Conservation (phyloP, 2,888 invertebrate species). For the Anthrax anthrax region DNA sequence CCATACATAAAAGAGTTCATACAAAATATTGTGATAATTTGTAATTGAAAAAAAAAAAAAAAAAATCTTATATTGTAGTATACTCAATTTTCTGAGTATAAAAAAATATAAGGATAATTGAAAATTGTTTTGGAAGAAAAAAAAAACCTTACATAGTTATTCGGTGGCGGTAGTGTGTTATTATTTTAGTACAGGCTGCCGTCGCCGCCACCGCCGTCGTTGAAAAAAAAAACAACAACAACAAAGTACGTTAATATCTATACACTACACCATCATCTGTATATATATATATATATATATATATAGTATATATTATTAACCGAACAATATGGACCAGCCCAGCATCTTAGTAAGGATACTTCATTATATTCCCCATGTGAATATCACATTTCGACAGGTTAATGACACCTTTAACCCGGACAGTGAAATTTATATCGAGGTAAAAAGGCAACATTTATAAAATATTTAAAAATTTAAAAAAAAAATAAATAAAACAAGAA, state of each 20-base stretch:
- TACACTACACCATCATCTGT: conserved; percentile 23
- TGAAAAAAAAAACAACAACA: not conserved
- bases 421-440: conserved; percentile 81
- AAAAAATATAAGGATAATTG: no score
- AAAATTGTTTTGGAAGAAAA: no score
- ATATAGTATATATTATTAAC: not conserved
- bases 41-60: no score
- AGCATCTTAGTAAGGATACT: conserved; percentile 74
- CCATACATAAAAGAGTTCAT: no score
- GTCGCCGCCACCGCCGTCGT: conserved; percentile 2
- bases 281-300: no score
- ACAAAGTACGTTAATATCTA: not conserved
- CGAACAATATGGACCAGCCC: conserved; percentile 55
- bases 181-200: not conserved
- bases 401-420: conserved; percentile 85
- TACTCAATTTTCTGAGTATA: no score
- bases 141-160: no score
- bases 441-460: conserved; percentile 31
- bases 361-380: conserved; percentile 82
- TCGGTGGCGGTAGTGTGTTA: conserved; percentile 7
- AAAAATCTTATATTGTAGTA: no score
- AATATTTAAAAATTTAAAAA: no score
- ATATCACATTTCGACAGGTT: conserved; percentile 76
- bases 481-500: no score
- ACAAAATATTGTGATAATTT: no score